Conservation (phyloP, 2,797 vertebrate genomes). For the Scolopax rusticola region DNA sequence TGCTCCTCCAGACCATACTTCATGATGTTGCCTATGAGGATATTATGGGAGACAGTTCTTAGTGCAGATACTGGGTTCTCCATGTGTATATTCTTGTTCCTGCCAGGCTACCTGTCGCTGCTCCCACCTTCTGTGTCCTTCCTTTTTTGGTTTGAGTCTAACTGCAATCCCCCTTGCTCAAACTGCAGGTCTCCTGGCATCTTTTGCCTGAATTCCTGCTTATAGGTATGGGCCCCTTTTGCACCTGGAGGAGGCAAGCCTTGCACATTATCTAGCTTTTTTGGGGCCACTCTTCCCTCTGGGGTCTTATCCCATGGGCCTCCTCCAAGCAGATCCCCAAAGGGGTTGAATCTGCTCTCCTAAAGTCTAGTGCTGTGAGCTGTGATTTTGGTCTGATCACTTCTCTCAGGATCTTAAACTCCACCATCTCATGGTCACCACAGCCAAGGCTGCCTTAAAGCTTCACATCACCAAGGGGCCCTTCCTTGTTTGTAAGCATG, state of each 20-base stretch:
- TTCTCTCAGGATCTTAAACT: background rate
- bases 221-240: background rate
- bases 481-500: background rate
- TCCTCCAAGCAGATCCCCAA: background rate
- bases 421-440: background rate
- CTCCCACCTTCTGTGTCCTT: background rate
- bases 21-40: background rate
- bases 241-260: background rate
- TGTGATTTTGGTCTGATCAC: background rate
- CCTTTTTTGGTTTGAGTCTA: background rate
- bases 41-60: background rate
- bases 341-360: background rate
- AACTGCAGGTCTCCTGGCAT: background rate
- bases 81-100: background rate
- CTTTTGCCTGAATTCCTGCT: background rate
- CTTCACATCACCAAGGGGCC: background rate
- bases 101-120: background rate
- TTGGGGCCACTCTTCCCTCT: background rate
- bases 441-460: background rate
- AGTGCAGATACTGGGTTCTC: background rate
- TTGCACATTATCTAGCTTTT: background rate
- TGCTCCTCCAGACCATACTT: background rate
- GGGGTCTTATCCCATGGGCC: accelerated
- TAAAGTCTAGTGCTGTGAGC: background rate
- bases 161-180: background rate